These are phyloP conservation scores for Drosophila mojavensis DNA, from an alignment of 1,140 invertebrate species.

Conservation along the genomic window DNA sequence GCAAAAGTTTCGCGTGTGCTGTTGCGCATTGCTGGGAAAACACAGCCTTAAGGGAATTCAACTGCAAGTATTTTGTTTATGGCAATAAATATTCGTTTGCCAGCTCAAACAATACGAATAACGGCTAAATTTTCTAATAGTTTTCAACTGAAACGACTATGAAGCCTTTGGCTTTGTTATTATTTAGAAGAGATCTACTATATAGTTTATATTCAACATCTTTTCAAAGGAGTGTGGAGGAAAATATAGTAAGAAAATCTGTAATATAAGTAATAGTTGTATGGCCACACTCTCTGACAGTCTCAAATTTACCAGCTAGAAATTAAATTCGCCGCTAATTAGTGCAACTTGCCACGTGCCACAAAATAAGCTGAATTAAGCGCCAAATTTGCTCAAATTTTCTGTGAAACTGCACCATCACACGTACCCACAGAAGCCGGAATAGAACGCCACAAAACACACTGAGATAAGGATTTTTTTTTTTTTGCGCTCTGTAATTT, in stretches of 20 bases:
- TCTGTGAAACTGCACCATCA: constrained; percentile 45
- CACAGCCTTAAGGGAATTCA: neutral
- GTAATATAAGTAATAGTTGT: neutral
- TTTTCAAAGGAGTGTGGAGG: no score
- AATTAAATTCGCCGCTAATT: constrained; percentile 54
- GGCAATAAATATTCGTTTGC: neutral
- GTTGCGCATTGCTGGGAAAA: neutral
- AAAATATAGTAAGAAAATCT: no score
- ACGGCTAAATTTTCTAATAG: no score
- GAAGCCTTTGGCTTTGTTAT: no score
- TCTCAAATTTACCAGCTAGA: constrained; percentile 20
- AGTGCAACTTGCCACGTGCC: constrained; percentile 26
- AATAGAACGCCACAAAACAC: constrained; percentile 10
- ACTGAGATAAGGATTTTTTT: constrained; percentile 41
- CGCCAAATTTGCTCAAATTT: constrained; percentile 55
- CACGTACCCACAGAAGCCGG: constrained; percentile 25
- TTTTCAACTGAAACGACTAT: no score
- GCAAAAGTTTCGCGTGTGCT: neutral
- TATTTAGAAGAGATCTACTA: no score
- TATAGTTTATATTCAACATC: no score
- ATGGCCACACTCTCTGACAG: neutral
- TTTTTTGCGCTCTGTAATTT: constrained; percentile 61
- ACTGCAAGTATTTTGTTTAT: neutral
- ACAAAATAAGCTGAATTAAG: constrained; percentile 63
- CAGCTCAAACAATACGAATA: no score